A percentile compares a stretch with the other conserved stretches of the same genome.
phyloP scores from a whole-genome alignment of 2,797 vertebrate genomes.

The Threskiornis aethiopicus region DNA sequence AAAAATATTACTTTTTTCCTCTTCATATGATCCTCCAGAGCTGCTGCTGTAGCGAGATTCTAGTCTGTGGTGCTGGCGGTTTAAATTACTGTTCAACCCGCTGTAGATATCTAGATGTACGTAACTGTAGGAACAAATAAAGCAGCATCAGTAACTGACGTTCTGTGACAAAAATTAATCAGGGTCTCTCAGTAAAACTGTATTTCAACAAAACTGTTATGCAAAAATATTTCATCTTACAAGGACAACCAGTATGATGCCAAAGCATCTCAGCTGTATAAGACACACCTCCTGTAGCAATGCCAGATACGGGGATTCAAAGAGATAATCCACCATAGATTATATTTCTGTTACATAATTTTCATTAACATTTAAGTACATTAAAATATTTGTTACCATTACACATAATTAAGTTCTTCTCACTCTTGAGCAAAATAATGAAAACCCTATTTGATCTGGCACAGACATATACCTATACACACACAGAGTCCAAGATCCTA shows the following conservation, averaged over 20 bases:
- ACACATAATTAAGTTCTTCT: neutral
- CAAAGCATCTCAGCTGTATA: neutral
- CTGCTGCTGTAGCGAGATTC: slow-evolving; percentile 99
- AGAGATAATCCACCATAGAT: neutral
- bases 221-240: neutral
- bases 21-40: slow-evolving; percentile 99
- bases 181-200: neutral
- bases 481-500: neutral
- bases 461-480: neutral
- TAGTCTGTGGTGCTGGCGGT: slow-evolving; percentile 95
- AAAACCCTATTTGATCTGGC: neutral
- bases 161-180: neutral
- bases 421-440: neutral
- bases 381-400: neutral
- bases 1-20: slow-evolving; percentile 91
- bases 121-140: slow-evolving; percentile 79
- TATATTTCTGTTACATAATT: neutral
- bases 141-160: neutral
- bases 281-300: neutral
- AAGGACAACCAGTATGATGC: neutral
- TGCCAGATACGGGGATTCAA: neutral
- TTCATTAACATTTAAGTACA: neutral
- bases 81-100: slow-evolving; percentile 93
- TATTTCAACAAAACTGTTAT: neutral
- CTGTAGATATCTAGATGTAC: slow-evolving; percentile 92